These are phyloP conservation scores for Bombus superbus DNA, from an alignment of 1,140 invertebrate species.

Conservation along the genomic window DNA sequence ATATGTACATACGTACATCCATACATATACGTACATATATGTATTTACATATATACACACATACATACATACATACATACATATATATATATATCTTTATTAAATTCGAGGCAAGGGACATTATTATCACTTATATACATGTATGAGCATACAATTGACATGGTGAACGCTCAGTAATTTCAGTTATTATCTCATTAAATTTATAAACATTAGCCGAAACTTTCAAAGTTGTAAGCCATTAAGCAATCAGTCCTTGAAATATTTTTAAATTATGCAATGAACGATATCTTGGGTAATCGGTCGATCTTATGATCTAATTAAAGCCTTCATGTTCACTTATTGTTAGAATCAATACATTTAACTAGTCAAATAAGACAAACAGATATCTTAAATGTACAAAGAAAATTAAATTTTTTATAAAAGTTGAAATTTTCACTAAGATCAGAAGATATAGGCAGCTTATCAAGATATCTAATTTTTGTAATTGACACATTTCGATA, in stretches of 20 bases:
- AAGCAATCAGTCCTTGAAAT: neutral
- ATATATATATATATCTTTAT: constrained; percentile 15
- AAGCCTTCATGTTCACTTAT: constrained; percentile 20
- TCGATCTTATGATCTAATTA: constrained; percentile 43
- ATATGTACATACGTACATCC: no score
- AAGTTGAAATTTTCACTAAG: neutral
- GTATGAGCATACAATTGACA: constrained; percentile 52
- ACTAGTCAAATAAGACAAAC: constrained; percentile 26
- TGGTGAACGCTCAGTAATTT: constrained; percentile 44
- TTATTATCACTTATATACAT: constrained; percentile 39
- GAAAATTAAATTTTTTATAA: constrained; percentile 20
- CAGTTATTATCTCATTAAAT: constrained; percentile 38
- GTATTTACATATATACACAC: neutral
- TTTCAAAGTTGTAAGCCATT: constrained; percentile 22
- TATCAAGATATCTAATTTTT: constrained; percentile 38
- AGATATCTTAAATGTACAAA: constrained; percentile 17
- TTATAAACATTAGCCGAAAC: constrained; percentile 29
- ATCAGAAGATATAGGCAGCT: constrained; percentile 42
- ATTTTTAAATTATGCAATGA: neutral
- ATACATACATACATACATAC: fast-evolving
- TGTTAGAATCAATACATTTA: constrained; percentile 11
- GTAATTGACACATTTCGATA: constrained; percentile 19
- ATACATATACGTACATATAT: neutral
- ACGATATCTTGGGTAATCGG: constrained; percentile 7
- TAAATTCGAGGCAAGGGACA: constrained; percentile 32